Conservation (phyloP, 2,888 invertebrate genomes). For the Orthonychiurus folsomi region DNA sequence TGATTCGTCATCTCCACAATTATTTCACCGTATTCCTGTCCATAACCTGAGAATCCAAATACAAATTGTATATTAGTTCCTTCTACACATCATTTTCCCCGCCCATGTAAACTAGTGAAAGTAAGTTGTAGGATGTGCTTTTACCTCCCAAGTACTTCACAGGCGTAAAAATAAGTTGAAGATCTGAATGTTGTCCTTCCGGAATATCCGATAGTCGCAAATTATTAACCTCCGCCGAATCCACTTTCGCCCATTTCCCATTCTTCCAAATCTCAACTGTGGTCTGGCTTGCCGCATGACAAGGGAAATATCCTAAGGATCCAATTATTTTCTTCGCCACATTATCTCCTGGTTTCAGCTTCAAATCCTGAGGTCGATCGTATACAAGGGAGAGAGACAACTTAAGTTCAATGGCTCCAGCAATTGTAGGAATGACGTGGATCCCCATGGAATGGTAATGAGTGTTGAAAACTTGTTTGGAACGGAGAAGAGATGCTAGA, state of each 20-base stretch:
- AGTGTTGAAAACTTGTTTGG: constrained; percentile 82
- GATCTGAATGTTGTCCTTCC: background rate
- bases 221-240: constrained; percentile 25
- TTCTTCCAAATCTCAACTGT: constrained; percentile 57
- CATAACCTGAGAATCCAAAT: constrained; percentile 57
- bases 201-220: constrained; percentile 30
- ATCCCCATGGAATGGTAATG: constrained; percentile 85
- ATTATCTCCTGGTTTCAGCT: constrained; percentile 65
- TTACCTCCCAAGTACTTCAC: constrained; percentile 57
- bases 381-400: constrained; percentile 82
- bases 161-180: constrained; percentile 33
- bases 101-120: background rate
- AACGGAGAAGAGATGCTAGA: constrained; percentile 75
- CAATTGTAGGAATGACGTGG: constrained; percentile 64
- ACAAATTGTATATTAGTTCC: background rate
- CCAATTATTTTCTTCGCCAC: constrained; percentile 70
- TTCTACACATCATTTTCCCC: background rate
- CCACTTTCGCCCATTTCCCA: constrained; percentile 23
- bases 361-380: constrained; percentile 51
- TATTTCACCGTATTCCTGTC: constrained; percentile 83
- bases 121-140: constrained; percentile 17
- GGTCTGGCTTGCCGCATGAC: constrained; percentile 67
- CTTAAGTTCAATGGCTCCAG: constrained; percentile 65
- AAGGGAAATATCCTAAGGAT: constrained; percentile 68
- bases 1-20: constrained; percentile 46